Evolutionary conservation across 1,140 invertebrate genomes (phyloP), one percentile per base, ranked within the genome.

Genomic region (Zeugodacus cucurbitae): DNA sequence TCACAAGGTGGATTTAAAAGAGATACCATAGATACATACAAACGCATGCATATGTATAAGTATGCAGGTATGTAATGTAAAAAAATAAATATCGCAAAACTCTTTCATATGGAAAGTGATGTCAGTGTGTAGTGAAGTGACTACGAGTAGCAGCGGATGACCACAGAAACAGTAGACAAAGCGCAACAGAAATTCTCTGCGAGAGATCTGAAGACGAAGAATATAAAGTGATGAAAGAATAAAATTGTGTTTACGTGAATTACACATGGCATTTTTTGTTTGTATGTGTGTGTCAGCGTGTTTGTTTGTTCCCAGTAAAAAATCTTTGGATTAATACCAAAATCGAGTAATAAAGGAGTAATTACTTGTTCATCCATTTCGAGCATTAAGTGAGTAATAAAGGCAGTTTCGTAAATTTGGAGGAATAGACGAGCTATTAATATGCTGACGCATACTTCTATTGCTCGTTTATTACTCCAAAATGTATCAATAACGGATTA

Each of bases 201-300:
- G 37, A 82, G 74, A 82, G 48, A 82, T 82, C 74, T 82, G n/a
- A 82, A 82, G 74, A 29, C 74, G 74, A 82, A 82, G 37, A 82
- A 74, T 70, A 74, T 41, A 6, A 74, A 74, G 37, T 54, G 20
- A 54, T 54, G 48, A 54, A 54, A 54, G 48, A 54, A 62, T 62
- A 62, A 62, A 62, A 62, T 62, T n/a, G 26, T 62, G 44, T 54
- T 82, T 82, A 48, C 10, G 74, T 82, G 22, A 29, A 34, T 74
- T 37, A 74, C 32, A 74, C 41, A 10, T 37, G 67, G 2, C n/a
- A 62, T 8, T 14, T 14, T 34, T 7, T 74, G 3, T 74, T 34
- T 82, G 44, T 44, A n/a, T 48, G 22, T 74, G 37, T 74, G 37
- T 74, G 22, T 41, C n/a, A n/a, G 32, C n/a, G 22, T 74, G 70